These are phyloP conservation scores for Pantherophis alleghaniensis DNA, from an alignment of 2,797 vertebrate genomes.

Conservation along the genomic window DNA sequence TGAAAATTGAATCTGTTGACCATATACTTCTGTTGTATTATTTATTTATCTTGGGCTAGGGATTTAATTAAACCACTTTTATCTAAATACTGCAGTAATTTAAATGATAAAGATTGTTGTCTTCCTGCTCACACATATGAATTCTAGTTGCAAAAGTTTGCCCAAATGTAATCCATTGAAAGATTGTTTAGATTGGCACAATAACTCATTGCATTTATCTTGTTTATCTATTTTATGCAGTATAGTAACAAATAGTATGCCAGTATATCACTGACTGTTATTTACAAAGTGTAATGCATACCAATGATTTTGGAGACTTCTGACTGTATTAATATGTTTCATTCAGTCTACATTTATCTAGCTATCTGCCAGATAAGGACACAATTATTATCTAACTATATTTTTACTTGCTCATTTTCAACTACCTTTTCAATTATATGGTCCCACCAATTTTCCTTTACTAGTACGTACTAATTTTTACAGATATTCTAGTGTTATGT, in stretches of 20 bases:
- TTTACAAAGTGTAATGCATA: neutral
- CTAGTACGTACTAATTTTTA: neutral
- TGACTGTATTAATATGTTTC: neutral
- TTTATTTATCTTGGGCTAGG: neutral
- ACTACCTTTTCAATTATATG: neutral
- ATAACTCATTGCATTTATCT: neutral
- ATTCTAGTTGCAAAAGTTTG: neutral
- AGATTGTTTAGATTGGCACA: neutral
- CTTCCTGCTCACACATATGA: neutral
- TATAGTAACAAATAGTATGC: neutral
- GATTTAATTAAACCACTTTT: neutral
- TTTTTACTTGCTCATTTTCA: neutral
- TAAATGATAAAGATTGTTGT: neutral
- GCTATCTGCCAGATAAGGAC: neutral
- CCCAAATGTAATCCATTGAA: neutral
- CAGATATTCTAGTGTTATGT: neutral
- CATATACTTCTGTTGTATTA: neutral
- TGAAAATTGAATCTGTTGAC: neutral
- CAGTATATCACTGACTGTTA: neutral
- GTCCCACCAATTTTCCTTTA: neutral
- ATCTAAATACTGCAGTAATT: neutral
- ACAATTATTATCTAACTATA: neutral
- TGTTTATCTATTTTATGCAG: neutral
- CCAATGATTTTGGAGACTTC: neutral
- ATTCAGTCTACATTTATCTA: neutral